Conservation (phyloP, 1,140 invertebrate species). For the Drosophila sturtevanti region DNA sequence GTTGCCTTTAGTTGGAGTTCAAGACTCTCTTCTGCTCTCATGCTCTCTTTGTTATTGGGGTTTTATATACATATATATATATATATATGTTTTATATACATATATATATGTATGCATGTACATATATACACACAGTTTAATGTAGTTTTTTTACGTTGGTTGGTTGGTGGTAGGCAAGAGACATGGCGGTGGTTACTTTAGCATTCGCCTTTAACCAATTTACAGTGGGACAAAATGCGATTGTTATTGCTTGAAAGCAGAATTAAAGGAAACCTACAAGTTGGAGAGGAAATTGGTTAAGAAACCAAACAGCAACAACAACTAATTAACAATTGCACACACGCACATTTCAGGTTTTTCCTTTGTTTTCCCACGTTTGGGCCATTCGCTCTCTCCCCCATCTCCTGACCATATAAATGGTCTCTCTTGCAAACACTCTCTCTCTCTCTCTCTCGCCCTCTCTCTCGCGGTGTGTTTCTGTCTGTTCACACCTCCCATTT, state of each 20-base stretch:
- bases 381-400: not conserved
- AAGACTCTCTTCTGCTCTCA: conserved; percentile 5
- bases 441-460: not conserved
- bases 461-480: not conserved
- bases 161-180: conserved; percentile 1
- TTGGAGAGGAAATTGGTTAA: conserved; percentile 1
- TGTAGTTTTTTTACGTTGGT: not conserved
- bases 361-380: conserved; percentile 29
- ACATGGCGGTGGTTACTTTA: conserved; percentile 1
- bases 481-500: not conserved
- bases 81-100: not conserved
- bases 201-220: conserved; percentile 5
- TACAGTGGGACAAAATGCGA: not conserved
- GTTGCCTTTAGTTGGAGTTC: conserved; percentile 8
- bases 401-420: not conserved
- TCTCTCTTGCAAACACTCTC: not conserved
- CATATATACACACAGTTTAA: no score
- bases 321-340: conserved; percentile 54
- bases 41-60: conserved; percentile 3
- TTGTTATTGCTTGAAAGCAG: not conserved
- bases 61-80: not conserved
- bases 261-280: not conserved
- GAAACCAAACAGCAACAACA: conserved; percentile 5
- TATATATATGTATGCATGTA: not conserved
- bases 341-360: conserved; percentile 47